A percentile compares a stretch with the other conserved stretches of the same genome.
These are phyloP conservation scores for Rhyacichthys aspro DNA, from an alignment of 2,797 vertebrate genomes.

Conservation along the genomic window DNA sequence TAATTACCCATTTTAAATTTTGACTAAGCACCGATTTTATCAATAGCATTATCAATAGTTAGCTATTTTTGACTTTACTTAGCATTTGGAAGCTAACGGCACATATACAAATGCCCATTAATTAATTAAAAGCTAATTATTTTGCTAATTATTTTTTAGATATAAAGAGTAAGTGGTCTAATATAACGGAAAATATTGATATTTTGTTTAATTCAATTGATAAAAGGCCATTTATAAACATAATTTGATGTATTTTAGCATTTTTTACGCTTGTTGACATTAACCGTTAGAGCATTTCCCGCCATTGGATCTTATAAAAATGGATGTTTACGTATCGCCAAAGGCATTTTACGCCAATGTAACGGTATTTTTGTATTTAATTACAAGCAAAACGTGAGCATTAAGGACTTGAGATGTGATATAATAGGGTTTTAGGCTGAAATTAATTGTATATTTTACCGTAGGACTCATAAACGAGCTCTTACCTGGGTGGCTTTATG, in stretches of 20 bases:
- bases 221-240: not conserved
- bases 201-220: not conserved
- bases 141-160: too few species aligned
- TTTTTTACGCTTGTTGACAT: conserved; percentile 1
- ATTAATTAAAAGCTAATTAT: not conserved
- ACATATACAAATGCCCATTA: not conserved
- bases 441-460: not conserved
- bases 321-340: conserved; percentile 1
- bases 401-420: not conserved
- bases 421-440: not conserved
- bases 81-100: too few species aligned
- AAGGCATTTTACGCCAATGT: not conserved
- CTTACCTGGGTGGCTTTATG: conserved; percentile 92
- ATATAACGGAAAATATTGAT: not conserved
- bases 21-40: too few species aligned
- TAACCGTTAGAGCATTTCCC: not conserved
- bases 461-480: not conserved
- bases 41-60: too few species aligned
- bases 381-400: too few species aligned
- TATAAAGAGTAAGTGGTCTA: not conserved
- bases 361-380: not conserved
- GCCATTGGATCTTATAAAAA: not conserved
- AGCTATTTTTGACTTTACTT: too few species aligned
- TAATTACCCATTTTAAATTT: too few species aligned
- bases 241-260: not conserved